These are phyloP conservation scores for Ceratothoa steindachneri DNA, from an alignment of 2,888 invertebrate genomes.

Conservation along the genomic window DNA sequence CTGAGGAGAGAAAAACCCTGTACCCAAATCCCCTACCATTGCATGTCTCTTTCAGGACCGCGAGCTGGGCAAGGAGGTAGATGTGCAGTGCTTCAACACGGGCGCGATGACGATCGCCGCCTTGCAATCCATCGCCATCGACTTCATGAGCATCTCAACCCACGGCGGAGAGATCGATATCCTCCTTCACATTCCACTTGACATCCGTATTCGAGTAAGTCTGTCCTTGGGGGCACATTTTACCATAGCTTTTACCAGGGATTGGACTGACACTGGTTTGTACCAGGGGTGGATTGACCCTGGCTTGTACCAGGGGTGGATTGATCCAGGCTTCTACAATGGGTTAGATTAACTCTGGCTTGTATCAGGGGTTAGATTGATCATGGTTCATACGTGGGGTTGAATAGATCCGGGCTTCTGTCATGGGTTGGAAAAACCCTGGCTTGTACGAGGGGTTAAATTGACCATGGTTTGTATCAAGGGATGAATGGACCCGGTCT, in stretches of 20 bases:
- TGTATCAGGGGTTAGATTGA: too few species aligned
- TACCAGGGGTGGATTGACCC: too few species aligned
- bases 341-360: too few species aligned
- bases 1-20: background rate
- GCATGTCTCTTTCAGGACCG: constrained; percentile 25
- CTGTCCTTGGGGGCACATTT: background rate
- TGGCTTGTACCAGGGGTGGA: too few species aligned
- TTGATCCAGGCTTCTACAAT: too few species aligned
- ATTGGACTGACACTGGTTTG: background rate
- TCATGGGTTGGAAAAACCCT: too few species aligned
- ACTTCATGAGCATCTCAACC: constrained; percentile 36
- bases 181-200: constrained; percentile 8
- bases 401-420: too few species aligned
- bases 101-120: constrained; percentile 33
- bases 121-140: constrained; percentile 19
- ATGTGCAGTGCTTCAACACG: constrained; percentile 37
- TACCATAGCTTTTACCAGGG: background rate
- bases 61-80: constrained; percentile 25
- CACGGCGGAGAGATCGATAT: constrained; percentile 43
- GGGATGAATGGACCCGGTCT: too few species aligned
- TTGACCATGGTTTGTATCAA: too few species aligned
- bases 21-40: background rate
- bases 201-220: constrained; percentile 26
- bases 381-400: too few species aligned
- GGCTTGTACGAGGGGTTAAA: too few species aligned